These are phyloP conservation scores for Cabera pusaria DNA, from an alignment of 2,888 invertebrate species.

Conservation along the genomic window DNA sequence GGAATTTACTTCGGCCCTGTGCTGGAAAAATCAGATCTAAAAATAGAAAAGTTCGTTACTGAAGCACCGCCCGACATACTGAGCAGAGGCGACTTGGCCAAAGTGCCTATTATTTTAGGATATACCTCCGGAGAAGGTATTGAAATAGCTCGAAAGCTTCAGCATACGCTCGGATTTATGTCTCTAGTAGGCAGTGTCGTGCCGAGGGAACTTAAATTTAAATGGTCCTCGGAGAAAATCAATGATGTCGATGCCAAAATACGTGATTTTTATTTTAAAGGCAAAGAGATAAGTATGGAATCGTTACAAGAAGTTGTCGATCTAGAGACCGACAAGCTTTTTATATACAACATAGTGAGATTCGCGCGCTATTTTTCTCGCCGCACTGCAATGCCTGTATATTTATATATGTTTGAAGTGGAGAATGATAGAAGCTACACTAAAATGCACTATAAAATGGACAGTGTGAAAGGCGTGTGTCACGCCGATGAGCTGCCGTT, in stretches of 20 bases:
- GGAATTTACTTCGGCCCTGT: slow-evolving; percentile 69
- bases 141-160: slow-evolving; percentile 61
- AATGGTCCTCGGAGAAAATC: slow-evolving; percentile 47
- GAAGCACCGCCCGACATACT: slow-evolving; percentile 54
- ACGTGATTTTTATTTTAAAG: slow-evolving; percentile 60
- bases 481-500: slow-evolving; percentile 71
- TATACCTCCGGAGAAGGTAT: slow-evolving; percentile 74
- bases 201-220: slow-evolving; percentile 68
- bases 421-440: slow-evolving; percentile 69
- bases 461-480: slow-evolving; percentile 60
- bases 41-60: slow-evolving; percentile 57
- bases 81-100: slow-evolving; percentile 49
- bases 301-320: slow-evolving; percentile 52
- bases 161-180: slow-evolving; percentile 42
- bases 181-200: slow-evolving; percentile 54
- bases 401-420: slow-evolving; percentile 62
- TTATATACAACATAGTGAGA: slow-evolving; percentile 61
- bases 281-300: slow-evolving; percentile 47
- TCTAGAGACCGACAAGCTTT: slow-evolving; percentile 61
- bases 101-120: slow-evolving; percentile 68
- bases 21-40: slow-evolving; percentile 57
- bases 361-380: slow-evolving; percentile 57
- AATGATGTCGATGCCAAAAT: slow-evolving; percentile 52
- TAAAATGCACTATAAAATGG: slow-evolving; percentile 64
- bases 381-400: slow-evolving; percentile 49